A percentile compares a stretch with the other conserved stretches of the same genome.
Evolutionary conservation across 2,113 vertebrate species (phyloP).

Genomic region (Gymnocephalus cernua): DNA sequence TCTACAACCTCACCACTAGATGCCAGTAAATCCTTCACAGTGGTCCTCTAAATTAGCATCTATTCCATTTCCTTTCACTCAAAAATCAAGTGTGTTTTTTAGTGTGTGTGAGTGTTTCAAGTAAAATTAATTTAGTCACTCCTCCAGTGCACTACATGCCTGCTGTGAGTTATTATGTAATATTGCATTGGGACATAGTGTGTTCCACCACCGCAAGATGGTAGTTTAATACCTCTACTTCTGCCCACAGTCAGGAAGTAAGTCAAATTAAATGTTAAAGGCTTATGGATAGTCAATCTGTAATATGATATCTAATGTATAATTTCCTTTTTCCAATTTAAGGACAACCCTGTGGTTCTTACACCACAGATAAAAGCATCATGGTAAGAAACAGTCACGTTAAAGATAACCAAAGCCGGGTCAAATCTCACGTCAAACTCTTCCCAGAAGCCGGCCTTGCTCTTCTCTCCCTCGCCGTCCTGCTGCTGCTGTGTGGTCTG

Average conservation of each 20-base stretch:
- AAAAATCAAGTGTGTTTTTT: neutral
- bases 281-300: neutral
- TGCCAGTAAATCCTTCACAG: no score
- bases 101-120: neutral
- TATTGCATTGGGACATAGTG: neutral
- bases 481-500: conserved; percentile 83
- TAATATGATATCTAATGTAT: neutral
- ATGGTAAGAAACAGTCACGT: neutral
- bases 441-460: conserved; percentile 98
- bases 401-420: neutral
- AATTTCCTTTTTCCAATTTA: neutral
- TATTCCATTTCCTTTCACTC: neutral
- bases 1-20: no score
- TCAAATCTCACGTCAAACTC: conserved; percentile 92
- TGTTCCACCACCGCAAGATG: conserved; percentile 53
- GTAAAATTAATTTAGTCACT: neutral
- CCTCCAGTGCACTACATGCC: neutral
- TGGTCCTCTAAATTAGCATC: no score
- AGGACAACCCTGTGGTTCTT: neutral
- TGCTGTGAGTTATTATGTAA: neutral
- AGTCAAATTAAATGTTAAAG: neutral
- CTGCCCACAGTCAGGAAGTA: conserved; percentile 16
- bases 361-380: neutral
- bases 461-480: conserved; percentile 82
- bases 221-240: conserved; percentile 12